Evolutionary conservation across 1,140 invertebrate genomes (phyloP), one percentile per base, ranked within the genome.

Genomic region (Drosophila tsacasi): DNA sequence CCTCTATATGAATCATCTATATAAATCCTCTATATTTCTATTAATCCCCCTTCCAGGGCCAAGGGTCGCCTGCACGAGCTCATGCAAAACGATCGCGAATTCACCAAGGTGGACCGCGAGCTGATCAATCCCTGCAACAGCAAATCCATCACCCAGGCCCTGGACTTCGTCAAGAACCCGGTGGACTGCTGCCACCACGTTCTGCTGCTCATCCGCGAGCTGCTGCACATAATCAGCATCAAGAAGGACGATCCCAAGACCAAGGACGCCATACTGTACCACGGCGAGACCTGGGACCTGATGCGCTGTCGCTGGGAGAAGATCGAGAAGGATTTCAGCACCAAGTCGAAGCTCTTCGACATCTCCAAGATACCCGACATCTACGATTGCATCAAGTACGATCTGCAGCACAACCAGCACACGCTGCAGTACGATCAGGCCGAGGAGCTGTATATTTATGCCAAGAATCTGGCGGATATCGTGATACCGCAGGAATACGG

Each of bases 401-500:
- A 99, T 94, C 93, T 99, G 66, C 99, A 99, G 90, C 99, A 99
- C 91, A 99, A 99, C 93, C 97, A 98, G 89, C 96, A 98, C 91
- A 98, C 97, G 1, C 92, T 99, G 80, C 97, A 99, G 93, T 99
- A 99, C 93, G 96, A 98, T 82, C 95, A 98, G 91, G 96, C 98
- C 1, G 97, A 99, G 92, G 98, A 99, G 93, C 94, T 99, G 21
- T 99, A 99, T 91, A 97, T 97, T 39, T 97, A 97, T 93, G 97
- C 98, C 0, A 99, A 99, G 94, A 98, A 98, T 91, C 93, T 99
- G 65, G 98, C 98, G 4, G 99, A 99, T 93, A 98, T 99, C 83
- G 98, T 99, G 5, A 99, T 99, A 93, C 99, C 99, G 32, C 99
- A 99, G 96, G 99, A 99, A 94, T 99, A 99, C 93, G 99, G 99